These are phyloP conservation scores for Geotrypetes seraphini DNA, from an alignment of 2,797 vertebrate species.

Conservation along the genomic window DNA sequence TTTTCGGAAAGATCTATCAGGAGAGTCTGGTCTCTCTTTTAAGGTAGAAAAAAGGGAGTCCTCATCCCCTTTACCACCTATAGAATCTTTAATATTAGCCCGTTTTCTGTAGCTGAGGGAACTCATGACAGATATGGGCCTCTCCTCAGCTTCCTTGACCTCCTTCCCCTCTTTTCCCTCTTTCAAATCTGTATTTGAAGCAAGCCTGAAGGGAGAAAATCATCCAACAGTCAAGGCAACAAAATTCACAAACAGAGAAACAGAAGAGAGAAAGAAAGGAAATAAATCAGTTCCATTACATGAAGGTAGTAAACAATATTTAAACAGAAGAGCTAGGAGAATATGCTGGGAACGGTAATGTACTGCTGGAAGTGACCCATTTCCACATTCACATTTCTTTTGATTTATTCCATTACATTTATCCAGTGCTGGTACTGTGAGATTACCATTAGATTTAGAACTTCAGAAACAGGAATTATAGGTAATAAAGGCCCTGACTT, in stretches of 20 bases:
- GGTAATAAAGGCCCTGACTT: too few relatives aligned
- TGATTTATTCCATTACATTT: too few relatives aligned
- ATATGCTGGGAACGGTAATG: too few relatives aligned
- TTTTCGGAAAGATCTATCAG: slow-evolving; percentile 59
- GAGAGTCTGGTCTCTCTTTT: slow-evolving; percentile 61
- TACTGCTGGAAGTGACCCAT: too few relatives aligned
- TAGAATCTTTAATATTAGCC: slow-evolving; percentile 72
- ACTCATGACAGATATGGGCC: slow-evolving; percentile 74
- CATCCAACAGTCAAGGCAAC: slow-evolving; percentile 2
- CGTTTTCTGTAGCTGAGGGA: slow-evolving; percentile 89
- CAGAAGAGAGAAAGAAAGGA: neutral
- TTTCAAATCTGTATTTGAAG: slow-evolving; percentile 53
- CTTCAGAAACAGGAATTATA: too few relatives aligned
- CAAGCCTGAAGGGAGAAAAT: slow-evolving; percentile 40
- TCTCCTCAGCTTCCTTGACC: slow-evolving; percentile 62
- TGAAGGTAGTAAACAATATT: too few relatives aligned
- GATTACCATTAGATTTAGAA: too few relatives aligned
- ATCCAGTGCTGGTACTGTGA: too few relatives aligned
- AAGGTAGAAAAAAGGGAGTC: slow-evolving; percentile 71
- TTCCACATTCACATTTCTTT: too few relatives aligned
- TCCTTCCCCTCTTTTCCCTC: slow-evolving; percentile 63
- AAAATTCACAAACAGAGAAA: slow-evolving; percentile 4
- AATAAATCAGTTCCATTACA: too few relatives aligned
- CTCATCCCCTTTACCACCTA: slow-evolving; percentile 70
- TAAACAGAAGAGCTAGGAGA: too few relatives aligned